Conservation (phyloP, 1,140 invertebrate species). For the Dufourea novaeangliae region DNA sequence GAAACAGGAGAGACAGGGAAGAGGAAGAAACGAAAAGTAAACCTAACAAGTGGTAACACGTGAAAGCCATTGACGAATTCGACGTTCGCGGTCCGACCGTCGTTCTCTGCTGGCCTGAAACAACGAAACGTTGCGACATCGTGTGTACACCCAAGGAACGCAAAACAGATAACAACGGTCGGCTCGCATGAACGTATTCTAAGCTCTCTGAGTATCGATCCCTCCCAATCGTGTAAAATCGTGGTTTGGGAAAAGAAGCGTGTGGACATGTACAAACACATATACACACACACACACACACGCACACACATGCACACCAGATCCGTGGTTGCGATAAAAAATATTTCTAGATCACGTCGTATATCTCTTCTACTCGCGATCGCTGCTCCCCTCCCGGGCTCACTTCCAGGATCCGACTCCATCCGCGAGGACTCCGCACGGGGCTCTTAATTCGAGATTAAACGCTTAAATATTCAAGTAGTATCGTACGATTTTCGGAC, state of each 20-base stretch:
- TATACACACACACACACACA: background rate
- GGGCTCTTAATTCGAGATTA: background rate
- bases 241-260: background rate
- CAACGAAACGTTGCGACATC: constrained; percentile 15
- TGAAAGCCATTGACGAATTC: constrained; percentile 22
- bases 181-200: background rate
- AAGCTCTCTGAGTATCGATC: background rate
- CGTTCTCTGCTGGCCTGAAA: background rate
- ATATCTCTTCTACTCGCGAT: background rate
- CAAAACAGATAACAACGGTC: background rate
- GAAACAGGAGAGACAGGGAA: background rate
- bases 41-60: constrained; percentile 58
- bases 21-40: constrained; percentile 28
- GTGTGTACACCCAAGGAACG: constrained; percentile 7
- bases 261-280: background rate
- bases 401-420: background rate
- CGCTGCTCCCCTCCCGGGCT: too few species aligned
- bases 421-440: background rate
- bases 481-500: constrained; percentile 19
- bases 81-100: constrained; percentile 22
- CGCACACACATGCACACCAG: too few species aligned
- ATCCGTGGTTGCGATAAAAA: constrained; percentile 14
- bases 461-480: constrained; percentile 4
- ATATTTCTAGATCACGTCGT: constrained; percentile 6
- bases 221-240: background rate